Percentiles rank a stretch among this genome's conserved stretches.
Conservation (phyloP, 1,140 invertebrate species). For the Dinothrombium tinctorium region DNA sequence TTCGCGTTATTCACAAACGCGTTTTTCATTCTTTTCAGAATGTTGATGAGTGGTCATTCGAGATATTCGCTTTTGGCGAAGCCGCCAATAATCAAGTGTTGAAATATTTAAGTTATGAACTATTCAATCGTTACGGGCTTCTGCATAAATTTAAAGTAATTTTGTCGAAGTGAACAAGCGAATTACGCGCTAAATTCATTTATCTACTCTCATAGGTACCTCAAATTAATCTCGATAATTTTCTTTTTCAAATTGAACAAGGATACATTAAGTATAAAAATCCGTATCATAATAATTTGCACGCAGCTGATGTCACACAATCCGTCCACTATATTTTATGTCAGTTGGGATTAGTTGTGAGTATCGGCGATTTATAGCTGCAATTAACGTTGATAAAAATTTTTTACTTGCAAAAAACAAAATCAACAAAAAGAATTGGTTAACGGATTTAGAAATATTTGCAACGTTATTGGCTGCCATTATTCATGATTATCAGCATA, state of each 20-base stretch:
- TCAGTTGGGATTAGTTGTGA: slow-evolving; percentile 72
- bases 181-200: background rate
- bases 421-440: slow-evolving; percentile 75
- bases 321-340: slow-evolving; percentile 78
- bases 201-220: slow-evolving; percentile 30
- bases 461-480: slow-evolving; percentile 75
- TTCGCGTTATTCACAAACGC: too few relatives aligned
- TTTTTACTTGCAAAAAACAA: too few relatives aligned
- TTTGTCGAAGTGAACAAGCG: slow-evolving; percentile 1
- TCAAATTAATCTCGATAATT: slow-evolving; percentile 43
- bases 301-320: slow-evolving; percentile 84
- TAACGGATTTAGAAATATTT: slow-evolving; percentile 83
- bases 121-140: slow-evolving; percentile 82
- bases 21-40: background rate
- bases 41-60: slow-evolving; percentile 82
- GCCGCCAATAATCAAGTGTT: slow-evolving; percentile 55
- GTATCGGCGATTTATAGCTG: slow-evolving; percentile 10
- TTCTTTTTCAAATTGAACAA: slow-evolving; percentile 41
- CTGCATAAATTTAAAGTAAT: slow-evolving; percentile 77
- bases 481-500: slow-evolving; percentile 88
- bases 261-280: slow-evolving; percentile 62
- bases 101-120: slow-evolving; percentile 75
- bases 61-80: slow-evolving; percentile 69
- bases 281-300: slow-evolving; percentile 85
- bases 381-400: too few relatives aligned